phyloP scores from a whole-genome alignment of 2,797 vertebrate species.

The Stomatorhinus walkeri region DNA sequence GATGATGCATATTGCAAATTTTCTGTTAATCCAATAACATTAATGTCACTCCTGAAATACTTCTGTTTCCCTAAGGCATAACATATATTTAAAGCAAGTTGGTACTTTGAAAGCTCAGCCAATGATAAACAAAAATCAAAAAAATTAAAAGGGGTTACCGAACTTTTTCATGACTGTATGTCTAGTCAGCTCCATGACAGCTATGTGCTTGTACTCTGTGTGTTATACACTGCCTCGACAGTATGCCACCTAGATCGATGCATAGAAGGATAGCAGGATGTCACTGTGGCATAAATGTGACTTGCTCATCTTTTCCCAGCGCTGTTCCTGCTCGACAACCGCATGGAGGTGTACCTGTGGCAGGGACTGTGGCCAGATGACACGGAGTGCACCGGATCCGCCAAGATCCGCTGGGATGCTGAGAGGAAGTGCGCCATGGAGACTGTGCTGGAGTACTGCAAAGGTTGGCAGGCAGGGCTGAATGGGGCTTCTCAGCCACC shows the following conservation, averaged over 20 bases:
- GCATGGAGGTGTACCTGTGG: slow-evolving; percentile 75
- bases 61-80: too few species aligned
- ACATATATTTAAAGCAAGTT: too few species aligned
- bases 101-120: too few species aligned
- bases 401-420: slow-evolving; percentile 68
- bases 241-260: not conserved
- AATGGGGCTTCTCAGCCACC: not conserved
- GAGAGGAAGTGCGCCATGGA: slow-evolving; percentile 74
- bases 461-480: slow-evolving; percentile 55
- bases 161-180: not conserved
- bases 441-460: slow-evolving; percentile 67
- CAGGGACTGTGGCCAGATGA: slow-evolving; percentile 67
- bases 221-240: not conserved
- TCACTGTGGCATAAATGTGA: not conserved
- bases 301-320: slow-evolving; percentile 40
- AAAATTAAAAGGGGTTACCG: too few species aligned
- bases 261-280: not conserved
- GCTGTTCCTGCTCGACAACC: slow-evolving; percentile 68
- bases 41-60: not conserved
- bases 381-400: slow-evolving; percentile 58
- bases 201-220: not conserved
- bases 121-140: too few species aligned
- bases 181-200: not conserved
- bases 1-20: not conserved
- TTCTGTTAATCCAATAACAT: not conserved